Base-by-base conservation (phyloP, 2,888 invertebrate species). In the Schizotus pectinicornis region DNA sequence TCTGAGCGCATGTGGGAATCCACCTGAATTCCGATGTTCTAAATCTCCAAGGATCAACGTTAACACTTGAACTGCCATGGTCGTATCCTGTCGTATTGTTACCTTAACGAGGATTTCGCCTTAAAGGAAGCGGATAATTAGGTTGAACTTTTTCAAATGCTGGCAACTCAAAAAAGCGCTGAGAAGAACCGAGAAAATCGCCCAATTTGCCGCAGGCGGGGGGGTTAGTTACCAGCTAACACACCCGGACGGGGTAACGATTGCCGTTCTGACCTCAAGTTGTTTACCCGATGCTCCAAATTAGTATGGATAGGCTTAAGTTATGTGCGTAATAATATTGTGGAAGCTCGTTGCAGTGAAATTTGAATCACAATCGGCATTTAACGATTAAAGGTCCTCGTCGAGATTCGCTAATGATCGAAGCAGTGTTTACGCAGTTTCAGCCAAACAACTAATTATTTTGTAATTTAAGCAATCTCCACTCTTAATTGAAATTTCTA, bases 111-210 rank as follows among this genome's bases (percentile, higher is more conserved):
- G 51, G 61, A 59, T 53, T 61, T 56, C 56, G 42, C 50, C 48
- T 48, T 55, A 41, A 58, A 64, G 64, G 61, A 63, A 65, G 49
- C 56, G 53, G 65, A 67, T 65, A 65, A 67, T 67, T 67, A 65
- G 61, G 59, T 62, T 50, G 53, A 64, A 58, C 62, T 55, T 61
- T 61, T 55, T 49, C 32, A 47, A 41, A 51, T 45, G 46, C 51
- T 39, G 45, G 45, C 41, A 30, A 45, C 42, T 13, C 31, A 36
- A 32, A 49, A 37, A 43, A 34, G 41, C 38, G 43, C n/a, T n/a
- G n/a, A n/a, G n/a, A 22, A 22, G 22, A 30, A 31, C 42, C 22
- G 22, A 42, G 30, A 42, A 33, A 33, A 33, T 12, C 12, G 11
- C 7, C 12, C 3, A 45, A 33, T 8, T 45, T 33, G 32, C n/a